Conservation (phyloP, 2,888 invertebrate genomes). For the Aporophyla lueneburgensis region DNA sequence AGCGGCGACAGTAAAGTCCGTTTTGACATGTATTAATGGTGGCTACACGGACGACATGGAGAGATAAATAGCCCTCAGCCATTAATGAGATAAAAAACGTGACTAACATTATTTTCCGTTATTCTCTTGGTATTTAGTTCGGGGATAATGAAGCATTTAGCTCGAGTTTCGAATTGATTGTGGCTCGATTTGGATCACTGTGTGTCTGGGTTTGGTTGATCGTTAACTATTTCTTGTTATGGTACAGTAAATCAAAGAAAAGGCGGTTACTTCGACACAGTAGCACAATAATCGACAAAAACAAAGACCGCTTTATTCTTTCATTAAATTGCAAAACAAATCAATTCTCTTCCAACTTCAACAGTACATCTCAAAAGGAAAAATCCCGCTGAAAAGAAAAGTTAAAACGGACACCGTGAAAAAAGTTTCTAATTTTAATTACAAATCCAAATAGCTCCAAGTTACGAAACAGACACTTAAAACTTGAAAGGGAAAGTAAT, state of each 20-base stretch:
- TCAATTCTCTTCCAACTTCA: slow-evolving; percentile 46
- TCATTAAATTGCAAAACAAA: slow-evolving; percentile 48
- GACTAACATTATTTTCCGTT: slow-evolving; percentile 72
- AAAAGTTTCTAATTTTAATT: slow-evolving; percentile 74
- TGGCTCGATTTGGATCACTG: slow-evolving; percentile 40
- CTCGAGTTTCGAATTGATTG: slow-evolving; percentile 47
- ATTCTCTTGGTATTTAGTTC: slow-evolving; percentile 76
- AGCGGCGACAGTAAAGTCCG: slow-evolving; percentile 71
- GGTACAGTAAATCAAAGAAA: not conserved
- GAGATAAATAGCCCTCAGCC: slow-evolving; percentile 84
- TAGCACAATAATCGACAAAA: slow-evolving; percentile 5
- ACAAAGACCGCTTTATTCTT: slow-evolving; percentile 13
- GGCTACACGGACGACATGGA: slow-evolving; percentile 77
- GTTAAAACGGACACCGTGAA: slow-evolving; percentile 57
- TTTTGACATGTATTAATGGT: slow-evolving; percentile 87
- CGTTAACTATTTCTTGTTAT: slow-evolving; percentile 9
- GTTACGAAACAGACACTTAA: slow-evolving; percentile 74
- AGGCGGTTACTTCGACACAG: slow-evolving; percentile 7
- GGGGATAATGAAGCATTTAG: slow-evolving; percentile 62
- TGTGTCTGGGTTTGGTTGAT: slow-evolving; percentile 11
- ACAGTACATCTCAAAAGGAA: slow-evolving; percentile 52
- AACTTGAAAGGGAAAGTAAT: slow-evolving; percentile 80
- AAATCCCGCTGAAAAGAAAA: slow-evolving; percentile 58
- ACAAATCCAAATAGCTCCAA: slow-evolving; percentile 76
- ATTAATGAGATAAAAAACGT: slow-evolving; percentile 88